Evolutionary conservation across 2,113 vertebrate species (phyloP), one percentile per base, ranked within the genome.

Genomic region (Pipa parva): DNA sequence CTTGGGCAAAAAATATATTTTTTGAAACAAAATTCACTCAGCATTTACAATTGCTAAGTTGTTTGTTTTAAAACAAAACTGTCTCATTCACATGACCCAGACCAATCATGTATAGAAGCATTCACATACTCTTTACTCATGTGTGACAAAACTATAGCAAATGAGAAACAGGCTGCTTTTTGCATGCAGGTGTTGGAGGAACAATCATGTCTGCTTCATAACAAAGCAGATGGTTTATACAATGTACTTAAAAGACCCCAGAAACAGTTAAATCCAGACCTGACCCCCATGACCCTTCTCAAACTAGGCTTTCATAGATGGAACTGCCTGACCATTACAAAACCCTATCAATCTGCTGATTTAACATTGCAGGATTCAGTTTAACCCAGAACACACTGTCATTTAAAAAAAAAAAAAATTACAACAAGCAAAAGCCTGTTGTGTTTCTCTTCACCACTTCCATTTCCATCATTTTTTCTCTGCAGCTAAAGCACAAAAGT

Each of bases 341-440:
- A 86, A 82, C 83, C 82, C 81, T 80, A 83, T 83, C 83, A 83
- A 83, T 82, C 83, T 83, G 81, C 73, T 60, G 79, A 59, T 76
- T 81, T 76, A 80, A 68, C 82, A 80, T 75, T 79, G 65, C 73
- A 73, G 78, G 60, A 83, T 83, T 79, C 82, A 77, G 80, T 74
- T 80, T 76, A 73, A 81, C 77, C 77, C 73, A 60, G 79, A 45
- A 78, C n/a, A n/a, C n/a, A n/a, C n/a, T n/a, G n/a, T n/a, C n/a
- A n/a, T n/a, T n/a, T n/a, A n/a, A n/a, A n/a, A n/a, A n/a, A n/a
- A n/a, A n/a, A n/a, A 71, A 72, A 26, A 73, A 73, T 74, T 37
- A 59, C 50, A 51, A 46, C 55, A 39, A 20, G 27, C 42, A 46
- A 59, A 59, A 60, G 62, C 57, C 33, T 51, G 74, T 33, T 37